Conservation (phyloP, 2,888 invertebrate species). For the Aphodius sticticus region DNA sequence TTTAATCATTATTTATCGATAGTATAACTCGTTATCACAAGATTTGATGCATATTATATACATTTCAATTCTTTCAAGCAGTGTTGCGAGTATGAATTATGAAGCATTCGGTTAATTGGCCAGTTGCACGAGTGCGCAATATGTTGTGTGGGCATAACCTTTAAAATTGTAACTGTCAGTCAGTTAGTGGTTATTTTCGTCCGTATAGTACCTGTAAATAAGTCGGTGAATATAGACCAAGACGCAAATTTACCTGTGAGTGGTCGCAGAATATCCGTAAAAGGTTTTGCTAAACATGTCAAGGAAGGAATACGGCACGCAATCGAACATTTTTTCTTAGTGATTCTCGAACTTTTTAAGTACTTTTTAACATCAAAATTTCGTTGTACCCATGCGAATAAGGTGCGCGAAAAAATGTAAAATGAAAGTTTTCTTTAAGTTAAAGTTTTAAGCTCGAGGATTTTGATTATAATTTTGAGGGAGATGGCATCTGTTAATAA, state of each 20-base stretch:
- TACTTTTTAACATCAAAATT: background rate
- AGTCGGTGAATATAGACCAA: conserved; percentile 18
- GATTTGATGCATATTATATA: no score
- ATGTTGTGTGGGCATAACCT: conserved; percentile 31
- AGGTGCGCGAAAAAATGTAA: conserved; percentile 36
- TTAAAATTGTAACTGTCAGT: conserved; percentile 27
- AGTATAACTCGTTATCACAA: no score
- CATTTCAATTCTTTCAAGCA: no score
- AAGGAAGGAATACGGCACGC: conserved; percentile 46
- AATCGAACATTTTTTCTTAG: background rate
- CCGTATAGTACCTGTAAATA: conserved; percentile 31
- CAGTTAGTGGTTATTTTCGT: conserved; percentile 22
- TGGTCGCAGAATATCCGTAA: conserved; percentile 44
- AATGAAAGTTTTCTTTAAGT: conserved; percentile 52
- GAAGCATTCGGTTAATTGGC: background rate
- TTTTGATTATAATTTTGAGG: conserved; percentile 31
- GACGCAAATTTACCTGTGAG: conserved; percentile 30
- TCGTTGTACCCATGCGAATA: conserved; percentile 7
- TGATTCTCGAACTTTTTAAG: background rate
- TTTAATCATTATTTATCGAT: no score
- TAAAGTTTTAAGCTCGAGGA: conserved; percentile 47
- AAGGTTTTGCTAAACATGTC: conserved; percentile 52
- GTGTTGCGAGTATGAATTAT: no score
- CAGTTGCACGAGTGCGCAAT: conserved; percentile 4
- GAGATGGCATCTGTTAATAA: conserved; percentile 60